Conservation (phyloP, 2,888 invertebrate species). For the Heliconius ethilla region DNA sequence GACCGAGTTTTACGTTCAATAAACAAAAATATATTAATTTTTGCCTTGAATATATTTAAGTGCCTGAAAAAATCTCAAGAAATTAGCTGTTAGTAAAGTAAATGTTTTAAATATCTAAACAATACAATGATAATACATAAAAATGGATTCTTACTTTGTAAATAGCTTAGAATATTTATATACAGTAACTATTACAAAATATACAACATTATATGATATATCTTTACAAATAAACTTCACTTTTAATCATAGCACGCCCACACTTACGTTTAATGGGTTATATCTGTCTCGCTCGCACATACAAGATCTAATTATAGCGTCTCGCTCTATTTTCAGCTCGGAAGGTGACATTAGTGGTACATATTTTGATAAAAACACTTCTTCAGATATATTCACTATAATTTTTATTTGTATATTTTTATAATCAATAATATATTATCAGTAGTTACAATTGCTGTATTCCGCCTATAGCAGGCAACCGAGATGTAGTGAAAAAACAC, state of each 20-base stretch:
- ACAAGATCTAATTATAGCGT: slow-evolving; percentile 55
- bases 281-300: slow-evolving; percentile 52
- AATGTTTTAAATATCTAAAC: not conserved
- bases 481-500: no score
- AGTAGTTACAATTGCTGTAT: no score
- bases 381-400: not conserved
- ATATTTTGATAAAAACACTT: slow-evolving; percentile 19
- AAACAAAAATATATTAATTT: no score
- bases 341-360: slow-evolving; percentile 61
- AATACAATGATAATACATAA: not conserved
- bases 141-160: not conserved
- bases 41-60: no score
- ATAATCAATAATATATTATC: no score
- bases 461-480: no score
- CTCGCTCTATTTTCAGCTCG: slow-evolving; percentile 60
- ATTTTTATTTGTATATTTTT: not conserved
- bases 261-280: slow-evolving; percentile 30
- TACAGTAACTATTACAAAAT: not conserved
- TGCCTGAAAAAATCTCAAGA: no score
- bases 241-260: slow-evolving; percentile 23
- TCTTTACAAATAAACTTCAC: slow-evolving; percentile 23
- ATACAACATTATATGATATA: slow-evolving; percentile 11
- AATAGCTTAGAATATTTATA: not conserved
- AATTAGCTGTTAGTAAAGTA: no score
- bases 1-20: no score